Evolutionary conservation across 2,113 vertebrate genomes (phyloP).

Genomic region (Bos taurus): ARS-UCD2.0 NC_037342.1:48591001-48591500

Average conservation of each 20-base stretch:
- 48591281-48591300: neutral
- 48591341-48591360: too few species aligned
- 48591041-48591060: neutral
- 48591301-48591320: too few species aligned
- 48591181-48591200: neutral
- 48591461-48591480: too few species aligned
- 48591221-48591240: neutral
- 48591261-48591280: neutral
- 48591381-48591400: too few species aligned
- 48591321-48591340: too few species aligned
- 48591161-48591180: neutral
- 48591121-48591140: neutral
- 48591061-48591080: neutral
- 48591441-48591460: too few species aligned
- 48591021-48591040: fast-evolving
- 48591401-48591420: too few species aligned
- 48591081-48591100: neutral
- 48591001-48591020: neutral
- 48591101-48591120: neutral
- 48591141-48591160: neutral
- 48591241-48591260: neutral
- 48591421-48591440: too few species aligned
- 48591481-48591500: too few species aligned
- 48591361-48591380: too few species aligned
- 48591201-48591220: neutral